Percentiles rank a stretch among this genome's conserved stretches.
These are phyloP conservation scores for Zaprionus lineosus DNA, from an alignment of 2,888 invertebrate genomes.

Conservation along the genomic window DNA sequence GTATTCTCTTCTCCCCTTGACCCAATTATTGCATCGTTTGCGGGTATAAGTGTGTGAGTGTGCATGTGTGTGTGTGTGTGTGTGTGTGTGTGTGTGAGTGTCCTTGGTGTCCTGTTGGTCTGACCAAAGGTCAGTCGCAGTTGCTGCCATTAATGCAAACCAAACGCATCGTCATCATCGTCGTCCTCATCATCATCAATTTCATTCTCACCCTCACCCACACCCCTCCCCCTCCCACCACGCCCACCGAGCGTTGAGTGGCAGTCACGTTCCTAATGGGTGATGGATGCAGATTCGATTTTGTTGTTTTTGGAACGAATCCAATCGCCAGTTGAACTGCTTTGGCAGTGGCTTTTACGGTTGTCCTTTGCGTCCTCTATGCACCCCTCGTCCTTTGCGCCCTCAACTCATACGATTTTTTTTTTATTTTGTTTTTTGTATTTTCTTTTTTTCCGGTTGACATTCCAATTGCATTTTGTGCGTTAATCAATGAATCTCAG, in stretches of 20 bases:
- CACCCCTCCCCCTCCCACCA: too few species aligned
- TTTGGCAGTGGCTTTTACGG: background rate
- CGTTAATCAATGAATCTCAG: slow-evolving; percentile 6
- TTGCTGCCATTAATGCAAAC: background rate
- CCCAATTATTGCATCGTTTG: slow-evolving; percentile 33
- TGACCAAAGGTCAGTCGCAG: slow-evolving; percentile 34
- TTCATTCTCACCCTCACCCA: background rate
- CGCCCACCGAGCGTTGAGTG: too few species aligned
- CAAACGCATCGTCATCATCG: background rate
- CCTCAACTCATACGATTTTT: too few species aligned
- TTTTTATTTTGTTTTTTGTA: background rate
- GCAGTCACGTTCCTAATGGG: slow-evolving; percentile 16
- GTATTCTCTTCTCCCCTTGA: slow-evolving; percentile 1
- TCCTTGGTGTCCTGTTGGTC: slow-evolving; percentile 32
- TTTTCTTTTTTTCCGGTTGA: background rate
- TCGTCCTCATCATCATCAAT: slow-evolving; percentile 1
- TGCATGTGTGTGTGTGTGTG: slow-evolving; percentile 15
- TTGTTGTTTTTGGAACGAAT: slow-evolving; percentile 24
- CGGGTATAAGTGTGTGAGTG: slow-evolving; percentile 9
- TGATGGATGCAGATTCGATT: slow-evolving; percentile 53
- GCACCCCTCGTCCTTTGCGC: too few species aligned
- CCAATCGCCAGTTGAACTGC: slow-evolving; percentile 4
- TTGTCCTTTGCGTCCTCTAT: too few species aligned
- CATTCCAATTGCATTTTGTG: slow-evolving; percentile 8
- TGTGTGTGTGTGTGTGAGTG: slow-evolving; percentile 17